Conservation (phyloP, 2,888 invertebrate species). For the Acrobasis suavella region DNA sequence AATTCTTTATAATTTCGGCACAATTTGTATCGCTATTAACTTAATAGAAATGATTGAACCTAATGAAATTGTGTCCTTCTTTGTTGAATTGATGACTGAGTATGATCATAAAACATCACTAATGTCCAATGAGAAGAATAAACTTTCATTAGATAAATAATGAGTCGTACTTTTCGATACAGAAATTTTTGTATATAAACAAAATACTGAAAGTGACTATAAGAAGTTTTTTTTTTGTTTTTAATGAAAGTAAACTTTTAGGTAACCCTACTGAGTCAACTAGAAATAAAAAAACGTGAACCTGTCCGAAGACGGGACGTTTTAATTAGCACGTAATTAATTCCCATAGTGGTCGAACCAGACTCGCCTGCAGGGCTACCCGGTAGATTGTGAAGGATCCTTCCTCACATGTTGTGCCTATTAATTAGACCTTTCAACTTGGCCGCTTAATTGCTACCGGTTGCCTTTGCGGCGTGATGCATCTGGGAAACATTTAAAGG, state of each 20-base stretch:
- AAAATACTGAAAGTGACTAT: too few relatives aligned
- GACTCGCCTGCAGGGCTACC: conserved; percentile 17
- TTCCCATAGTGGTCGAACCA: conserved; percentile 30
- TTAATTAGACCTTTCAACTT: conserved; percentile 53
- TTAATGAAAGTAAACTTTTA: conserved; percentile 14
- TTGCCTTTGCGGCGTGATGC: not conserved
- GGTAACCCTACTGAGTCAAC: conserved; percentile 33
- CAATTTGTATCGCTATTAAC: too few relatives aligned
- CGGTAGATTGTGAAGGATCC: conserved; percentile 33
- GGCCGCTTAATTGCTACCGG: conserved; percentile 44
- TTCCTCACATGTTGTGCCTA: conserved; percentile 39
- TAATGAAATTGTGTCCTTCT: too few relatives aligned
- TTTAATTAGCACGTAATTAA: conserved; percentile 62
- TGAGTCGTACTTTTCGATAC: too few relatives aligned
- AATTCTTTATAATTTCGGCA: too few relatives aligned
- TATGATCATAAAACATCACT: too few relatives aligned
- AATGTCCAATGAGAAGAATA: too few relatives aligned
- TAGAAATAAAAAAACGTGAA: conserved; percentile 39
- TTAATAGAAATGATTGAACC: too few relatives aligned
- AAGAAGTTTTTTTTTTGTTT: too few relatives aligned
- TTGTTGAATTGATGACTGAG: too few relatives aligned
- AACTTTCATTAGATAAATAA: too few relatives aligned
- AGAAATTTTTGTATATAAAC: too few relatives aligned
- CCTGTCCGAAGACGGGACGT: conserved; percentile 40
- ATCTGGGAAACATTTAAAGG: conserved; percentile 1